Percentiles rank a stretch among this genome's conserved stretches.
Evolutionary conservation across 2,113 vertebrate species (phyloP).

Genomic region (Elephas maximus): DNA sequence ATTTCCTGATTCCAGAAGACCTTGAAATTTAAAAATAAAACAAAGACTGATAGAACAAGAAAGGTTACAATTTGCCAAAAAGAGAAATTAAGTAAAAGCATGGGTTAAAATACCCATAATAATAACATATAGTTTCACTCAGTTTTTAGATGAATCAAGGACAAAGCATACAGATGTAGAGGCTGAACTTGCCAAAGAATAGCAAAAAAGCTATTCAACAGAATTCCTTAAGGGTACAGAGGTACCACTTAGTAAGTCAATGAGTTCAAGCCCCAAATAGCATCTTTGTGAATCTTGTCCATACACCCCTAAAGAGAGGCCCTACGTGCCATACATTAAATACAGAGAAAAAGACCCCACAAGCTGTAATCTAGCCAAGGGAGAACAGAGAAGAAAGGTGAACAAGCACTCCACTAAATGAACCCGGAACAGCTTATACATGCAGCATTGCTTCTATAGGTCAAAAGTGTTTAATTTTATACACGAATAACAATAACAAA

Average conservation of each 20-base stretch:
- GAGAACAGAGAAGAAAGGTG: not conserved
- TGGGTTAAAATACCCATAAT: slow-evolving; percentile 44
- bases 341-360: slow-evolving; percentile 52
- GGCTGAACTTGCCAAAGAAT: not conserved
- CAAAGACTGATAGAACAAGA: not conserved
- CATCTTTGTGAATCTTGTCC: slow-evolving; percentile 62
- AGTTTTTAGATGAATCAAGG: slow-evolving; percentile 32
- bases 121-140: not conserved
- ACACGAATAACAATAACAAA: not conserved
- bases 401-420: not conserved
- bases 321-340: slow-evolving; percentile 26
- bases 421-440: not conserved
- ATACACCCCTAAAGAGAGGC: slow-evolving; percentile 64
- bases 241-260: slow-evolving; percentile 73
- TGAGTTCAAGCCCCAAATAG: slow-evolving; percentile 70
- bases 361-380: slow-evolving; percentile 16
- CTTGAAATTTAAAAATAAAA: slow-evolving; percentile 43
- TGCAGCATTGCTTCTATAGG: not conserved
- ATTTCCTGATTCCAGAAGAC: slow-evolving; percentile 3
- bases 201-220: not conserved
- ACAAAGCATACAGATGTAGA: not conserved
- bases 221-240: slow-evolving; percentile 51
- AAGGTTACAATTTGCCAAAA: not conserved
- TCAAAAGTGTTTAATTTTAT: not conserved
- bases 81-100: not conserved